Evolutionary conservation across 2,888 invertebrate species (phyloP), one percentile per base, ranked within the genome.

Genomic region (Thalpophila matura): DNA sequence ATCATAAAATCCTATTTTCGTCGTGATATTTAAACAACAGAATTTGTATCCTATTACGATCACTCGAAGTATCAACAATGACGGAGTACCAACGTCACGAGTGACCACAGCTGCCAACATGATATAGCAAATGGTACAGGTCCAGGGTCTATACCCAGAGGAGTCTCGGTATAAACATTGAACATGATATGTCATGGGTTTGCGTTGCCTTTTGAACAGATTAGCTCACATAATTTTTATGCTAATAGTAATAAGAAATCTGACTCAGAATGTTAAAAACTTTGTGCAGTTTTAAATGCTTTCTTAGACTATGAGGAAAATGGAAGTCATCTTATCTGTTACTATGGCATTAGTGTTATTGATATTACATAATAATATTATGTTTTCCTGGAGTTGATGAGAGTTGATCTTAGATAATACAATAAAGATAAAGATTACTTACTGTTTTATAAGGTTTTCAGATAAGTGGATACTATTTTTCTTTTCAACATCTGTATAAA

Each of bases 151-250:
- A 56, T 43, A 49, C 77, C 66, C 22, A 43, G 1, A 37, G 26
- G 5, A 45, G 7, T 62, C 37, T 47, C 12, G 38, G 33, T 40
- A 16, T 38, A 40, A 46, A 64, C 45, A 62, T 45, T 33, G 55
- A 14, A 20, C 38, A n/a, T 14, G 2, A 31, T n/a, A 64, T 69
- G 71, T 77, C 75, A 77, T 78, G 67, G 78, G 78, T 78, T 78
- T 77, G 38, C 5, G 24, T 43, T 64, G 46, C 22, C 55, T 43
- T 60, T 65, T 68, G 51, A 18, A 47, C 73, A 24, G 5, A 40
- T 62, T 38, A 57, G 10, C 16, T 62, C 38, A 43, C n/a, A 24
- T 22, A 38, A 20, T 29, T 31, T 18, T 24, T 40, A 56, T 46
- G 26, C 16, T 33, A 31, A 27, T 37, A 9, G n/a, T 56, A 22